These are phyloP conservation scores for Oreochromis tanganicae DNA, from an alignment of 2,113 vertebrate species.

Conservation along the genomic window DNA sequence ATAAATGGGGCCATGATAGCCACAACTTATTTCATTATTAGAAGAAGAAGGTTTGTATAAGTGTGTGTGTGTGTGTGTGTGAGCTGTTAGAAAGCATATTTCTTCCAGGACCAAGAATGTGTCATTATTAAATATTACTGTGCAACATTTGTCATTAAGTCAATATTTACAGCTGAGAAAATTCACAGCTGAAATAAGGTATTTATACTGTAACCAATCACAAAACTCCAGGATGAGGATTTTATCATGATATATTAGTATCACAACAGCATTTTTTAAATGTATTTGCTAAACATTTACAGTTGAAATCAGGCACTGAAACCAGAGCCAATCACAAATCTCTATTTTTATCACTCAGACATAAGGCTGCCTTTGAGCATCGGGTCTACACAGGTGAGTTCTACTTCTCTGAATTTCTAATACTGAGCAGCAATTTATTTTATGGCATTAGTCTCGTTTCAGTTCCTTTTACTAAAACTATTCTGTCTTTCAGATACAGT, in stretches of 20 bases:
- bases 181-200: accelerated
- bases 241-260: background rate
- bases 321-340: background rate
- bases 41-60: background rate
- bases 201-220: background rate
- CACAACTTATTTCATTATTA: background rate
- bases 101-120: accelerated
- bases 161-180: background rate
- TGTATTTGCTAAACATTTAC: background rate
- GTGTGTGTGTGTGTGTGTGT: background rate
- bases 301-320: background rate
- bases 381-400: background rate
- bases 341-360: background rate
- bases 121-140: background rate
- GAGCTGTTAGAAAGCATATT: background rate
- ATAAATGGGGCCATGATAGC: background rate
- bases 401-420: accelerated
- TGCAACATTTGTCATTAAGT: accelerated
- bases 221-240: background rate
- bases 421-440: background rate
- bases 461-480: accelerated
- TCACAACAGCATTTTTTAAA: background rate
- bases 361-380: accelerated
- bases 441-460: background rate
- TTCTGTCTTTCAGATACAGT: background rate